phyloP scores from a whole-genome alignment of 1,140 invertebrate species.

The Argopecten irradians region DNA sequence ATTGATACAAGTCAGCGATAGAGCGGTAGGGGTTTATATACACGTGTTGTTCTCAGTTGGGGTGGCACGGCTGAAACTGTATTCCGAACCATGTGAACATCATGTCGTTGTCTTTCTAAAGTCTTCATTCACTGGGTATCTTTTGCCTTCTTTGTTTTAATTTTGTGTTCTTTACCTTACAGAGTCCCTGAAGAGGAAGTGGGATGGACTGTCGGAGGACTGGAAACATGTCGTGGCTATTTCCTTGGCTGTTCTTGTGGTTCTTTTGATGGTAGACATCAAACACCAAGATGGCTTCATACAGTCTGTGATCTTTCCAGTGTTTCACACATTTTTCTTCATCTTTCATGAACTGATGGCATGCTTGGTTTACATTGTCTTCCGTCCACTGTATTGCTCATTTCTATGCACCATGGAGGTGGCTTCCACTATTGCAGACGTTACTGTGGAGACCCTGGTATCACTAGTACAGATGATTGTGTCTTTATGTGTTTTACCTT shows the following conservation, averaged over 20 bases:
- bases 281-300: conserved; percentile 42
- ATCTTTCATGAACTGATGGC: conserved; percentile 34
- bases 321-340: conserved; percentile 38
- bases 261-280: conserved; percentile 40
- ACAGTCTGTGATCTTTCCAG: conserved; percentile 38
- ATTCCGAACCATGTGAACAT: background rate
- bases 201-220: conserved; percentile 46
- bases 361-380: conserved; percentile 31
- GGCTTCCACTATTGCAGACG: conserved; percentile 36
- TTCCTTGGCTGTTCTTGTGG: conserved; percentile 20
- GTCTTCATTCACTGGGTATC: too few relatives aligned
- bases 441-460: conserved; percentile 24
- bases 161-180: background rate
- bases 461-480: conserved; percentile 25
- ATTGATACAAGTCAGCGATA: too few relatives aligned
- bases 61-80: background rate
- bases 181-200: conserved; percentile 38
- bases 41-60: too few relatives aligned
- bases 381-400: conserved; percentile 35
- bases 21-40: too few relatives aligned
- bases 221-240: conserved; percentile 36
- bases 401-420: conserved; percentile 39
- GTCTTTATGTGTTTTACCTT: background rate
- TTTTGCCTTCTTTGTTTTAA: too few relatives aligned
- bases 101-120: background rate